Evolutionary conservation across 2,113 vertebrate species (phyloP).

Genomic region (Aythya baeri): DNA sequence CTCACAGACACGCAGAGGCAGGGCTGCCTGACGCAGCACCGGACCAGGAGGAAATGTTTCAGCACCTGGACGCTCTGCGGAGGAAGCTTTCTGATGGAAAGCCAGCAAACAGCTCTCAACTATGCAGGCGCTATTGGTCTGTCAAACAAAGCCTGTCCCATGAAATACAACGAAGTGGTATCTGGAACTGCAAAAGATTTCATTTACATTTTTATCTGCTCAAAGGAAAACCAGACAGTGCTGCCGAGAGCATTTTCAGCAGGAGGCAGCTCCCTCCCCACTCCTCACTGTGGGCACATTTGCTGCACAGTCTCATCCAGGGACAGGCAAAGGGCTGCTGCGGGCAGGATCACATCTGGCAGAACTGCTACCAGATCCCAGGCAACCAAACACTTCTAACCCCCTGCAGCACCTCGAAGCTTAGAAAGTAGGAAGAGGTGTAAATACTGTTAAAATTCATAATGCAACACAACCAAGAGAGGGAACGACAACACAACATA

Average conservation of each 20-base stretch:
- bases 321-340: background rate
- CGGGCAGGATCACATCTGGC: too few relatives aligned
- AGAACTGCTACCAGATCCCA: background rate
- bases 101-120: background rate
- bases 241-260: background rate
- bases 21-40: background rate
- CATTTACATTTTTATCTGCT: background rate
- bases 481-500: rapidly evolving
- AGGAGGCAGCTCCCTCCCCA: background rate
- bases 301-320: background rate
- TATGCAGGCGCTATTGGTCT: too few relatives aligned
- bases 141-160: background rate
- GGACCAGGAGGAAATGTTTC: background rate
- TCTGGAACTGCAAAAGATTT: background rate
- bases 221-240: background rate
- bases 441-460: background rate
- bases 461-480: background rate
- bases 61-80: background rate
- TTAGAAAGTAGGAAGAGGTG: background rate
- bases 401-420: rapidly evolving
- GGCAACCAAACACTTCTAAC: background rate
- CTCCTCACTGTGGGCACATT: background rate
- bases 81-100: too few relatives aligned
- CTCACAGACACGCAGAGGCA: background rate
- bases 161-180: background rate